Evolutionary conservation across 2,797 vertebrate genomes (phyloP), one percentile per base, ranked within the genome.

Genomic region (Sphenodon punctatus): DNA sequence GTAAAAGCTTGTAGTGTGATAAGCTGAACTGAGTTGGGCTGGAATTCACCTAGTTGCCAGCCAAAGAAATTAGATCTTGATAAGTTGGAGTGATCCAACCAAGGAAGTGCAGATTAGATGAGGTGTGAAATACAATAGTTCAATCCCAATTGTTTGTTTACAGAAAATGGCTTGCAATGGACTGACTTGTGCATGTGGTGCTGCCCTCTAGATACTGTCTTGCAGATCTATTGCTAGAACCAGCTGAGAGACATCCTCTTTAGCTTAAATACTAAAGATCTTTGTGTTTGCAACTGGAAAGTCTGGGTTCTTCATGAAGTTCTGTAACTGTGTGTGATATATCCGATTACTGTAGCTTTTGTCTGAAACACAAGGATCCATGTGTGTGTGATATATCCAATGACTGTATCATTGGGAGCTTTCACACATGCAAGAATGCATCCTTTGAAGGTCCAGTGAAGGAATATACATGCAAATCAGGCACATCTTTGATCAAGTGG

Each of bases 141-240:
- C n/a, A 16, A 7, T 66, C 81, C 72, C 55, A 38, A 16, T 34
- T 70, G 10, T 25, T 75, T 59, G 32, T 34, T 86, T 55, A 53
- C 66, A 60, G 69, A 19, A 7, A 25, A 56, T n/a, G n/a, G n/a
- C 7, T 9, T 8, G 2, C 23, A 53, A 59, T 16, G 14, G 2
- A 3, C 3, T 65, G 13, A 22, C 7, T 4, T 39, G 36, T 17
- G 16, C 1, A 9, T 1, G 2, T 45, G 20, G 25, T 64, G 15
- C 25, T 66, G 25, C 22, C 25, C 67, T 25, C n/a, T 22, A 42
- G 2, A 0, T 68, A 14, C 13, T 59, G 5, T 2, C 32, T 46
- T 32, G n/a, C 46, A 58, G 2, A 23, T 1, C 19, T 80, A 38
- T 43, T 42, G 1, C 22, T 17, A 10, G 69, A 49, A 2, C 48